These are phyloP conservation scores for Salarias fasciatus DNA, from an alignment of 2,797 vertebrate species.

Conservation along the genomic window DNA sequence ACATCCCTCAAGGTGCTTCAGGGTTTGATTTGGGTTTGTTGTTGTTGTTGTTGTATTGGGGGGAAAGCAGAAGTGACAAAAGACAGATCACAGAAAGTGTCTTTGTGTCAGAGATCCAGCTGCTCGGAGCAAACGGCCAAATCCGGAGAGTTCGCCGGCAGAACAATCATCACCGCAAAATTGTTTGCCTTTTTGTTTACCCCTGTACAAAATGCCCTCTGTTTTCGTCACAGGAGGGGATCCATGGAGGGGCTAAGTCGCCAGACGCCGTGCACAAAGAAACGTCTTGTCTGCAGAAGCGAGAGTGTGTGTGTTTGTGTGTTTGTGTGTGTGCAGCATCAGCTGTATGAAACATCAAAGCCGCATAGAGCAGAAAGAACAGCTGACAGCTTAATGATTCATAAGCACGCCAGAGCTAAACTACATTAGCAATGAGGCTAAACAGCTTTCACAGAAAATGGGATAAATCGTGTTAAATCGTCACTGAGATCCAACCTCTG, in stretches of 20 bases:
- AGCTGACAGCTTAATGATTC: conserved; percentile 74
- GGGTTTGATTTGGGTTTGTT: too few species aligned
- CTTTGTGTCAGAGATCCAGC: conserved; percentile 63
- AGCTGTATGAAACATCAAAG: conserved; percentile 69
- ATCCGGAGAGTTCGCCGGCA: conserved; percentile 58
- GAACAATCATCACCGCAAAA: conserved; percentile 62
- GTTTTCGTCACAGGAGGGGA: conserved; percentile 37
- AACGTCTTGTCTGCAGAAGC: conserved; percentile 23
- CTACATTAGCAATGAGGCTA: conserved; percentile 50
- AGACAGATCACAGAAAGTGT: conserved; percentile 45
- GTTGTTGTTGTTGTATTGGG: too few species aligned
- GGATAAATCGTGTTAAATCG: conserved; percentile 54
- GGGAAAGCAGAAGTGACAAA: conserved; percentile 14
- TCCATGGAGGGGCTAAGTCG: conserved; percentile 28
- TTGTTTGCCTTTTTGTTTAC: conserved; percentile 47
- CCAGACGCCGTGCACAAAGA: conserved; percentile 42
- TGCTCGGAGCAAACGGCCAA: conserved; percentile 57
- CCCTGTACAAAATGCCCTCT: conserved; percentile 57
- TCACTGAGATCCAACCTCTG: conserved; percentile 27
- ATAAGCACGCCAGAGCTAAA: conserved; percentile 48
- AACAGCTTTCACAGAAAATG: conserved; percentile 58
- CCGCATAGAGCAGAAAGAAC: conserved; percentile 58
- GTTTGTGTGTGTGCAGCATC: conserved; percentile 22
- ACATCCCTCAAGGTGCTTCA: too few species aligned
- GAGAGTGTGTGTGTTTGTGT: conserved; percentile 9